Conservation (phyloP, 1,140 invertebrate species). For the Hetaerina americana region DNA sequence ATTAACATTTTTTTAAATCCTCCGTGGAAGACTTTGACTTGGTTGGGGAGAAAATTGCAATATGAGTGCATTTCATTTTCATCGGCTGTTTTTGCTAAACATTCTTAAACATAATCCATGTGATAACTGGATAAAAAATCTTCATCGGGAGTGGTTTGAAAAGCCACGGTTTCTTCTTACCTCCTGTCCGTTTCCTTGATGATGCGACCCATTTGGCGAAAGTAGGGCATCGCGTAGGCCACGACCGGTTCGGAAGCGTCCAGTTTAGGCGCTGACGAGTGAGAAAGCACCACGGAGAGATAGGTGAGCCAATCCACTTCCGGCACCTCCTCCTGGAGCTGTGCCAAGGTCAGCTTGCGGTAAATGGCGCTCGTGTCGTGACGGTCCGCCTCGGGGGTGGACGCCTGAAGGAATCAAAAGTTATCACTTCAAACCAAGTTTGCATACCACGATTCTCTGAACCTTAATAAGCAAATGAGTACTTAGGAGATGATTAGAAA, state of each 20-base stretch:
- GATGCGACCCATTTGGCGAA: slow-evolving; percentile 62
- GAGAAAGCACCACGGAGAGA: slow-evolving; percentile 48
- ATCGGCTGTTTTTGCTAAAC: too few species aligned
- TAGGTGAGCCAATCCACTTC: slow-evolving; percentile 67
- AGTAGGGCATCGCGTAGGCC: slow-evolving; percentile 63
- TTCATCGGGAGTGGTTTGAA: neutral
- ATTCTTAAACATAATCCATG: too few species aligned
- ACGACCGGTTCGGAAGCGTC: slow-evolving; percentile 53
- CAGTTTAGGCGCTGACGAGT: slow-evolving; percentile 33
- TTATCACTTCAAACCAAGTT: too few species aligned
- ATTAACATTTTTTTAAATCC: too few species aligned
- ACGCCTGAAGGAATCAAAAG: too few species aligned
- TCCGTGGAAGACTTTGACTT: too few species aligned
- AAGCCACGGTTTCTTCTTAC: slow-evolving; percentile 27
- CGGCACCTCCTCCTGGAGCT: slow-evolving; percentile 52
- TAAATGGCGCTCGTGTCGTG: slow-evolving; percentile 71
- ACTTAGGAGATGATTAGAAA: too few species aligned
- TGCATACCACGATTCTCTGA: too few species aligned
- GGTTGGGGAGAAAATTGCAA: too few species aligned
- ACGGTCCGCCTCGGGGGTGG: slow-evolving; percentile 62
- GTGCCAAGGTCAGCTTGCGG: slow-evolving; percentile 47
- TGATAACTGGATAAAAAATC: too few species aligned
- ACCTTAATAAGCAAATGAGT: too few species aligned
- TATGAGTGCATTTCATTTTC: too few species aligned
- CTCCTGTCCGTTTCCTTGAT: slow-evolving; percentile 49